Evolutionary conservation across 2,888 invertebrate species (phyloP).

Genomic region (Willowsia nigromaculata): DNA sequence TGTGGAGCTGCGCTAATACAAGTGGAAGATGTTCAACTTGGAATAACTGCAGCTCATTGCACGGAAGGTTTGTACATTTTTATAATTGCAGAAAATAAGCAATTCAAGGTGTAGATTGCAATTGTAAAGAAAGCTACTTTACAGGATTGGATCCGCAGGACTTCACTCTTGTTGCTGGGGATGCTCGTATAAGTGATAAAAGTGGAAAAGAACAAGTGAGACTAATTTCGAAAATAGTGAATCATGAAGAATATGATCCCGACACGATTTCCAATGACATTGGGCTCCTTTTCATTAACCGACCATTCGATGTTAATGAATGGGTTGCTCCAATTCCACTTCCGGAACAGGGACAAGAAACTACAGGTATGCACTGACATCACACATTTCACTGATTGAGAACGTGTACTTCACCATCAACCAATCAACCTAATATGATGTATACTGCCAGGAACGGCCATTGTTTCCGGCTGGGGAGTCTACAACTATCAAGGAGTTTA

Average conservation of each 20-base stretch:
- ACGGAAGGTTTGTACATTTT: conserved; percentile 9
- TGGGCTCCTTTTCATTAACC: conserved; percentile 4
- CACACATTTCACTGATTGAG: background rate
- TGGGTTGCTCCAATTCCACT: conserved; percentile 36
- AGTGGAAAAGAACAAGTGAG: conserved; percentile 35
- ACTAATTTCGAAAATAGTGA: conserved; percentile 32
- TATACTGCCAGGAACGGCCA: conserved; percentile 29
- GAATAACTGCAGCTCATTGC: conserved; percentile 45
- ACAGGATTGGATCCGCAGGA: conserved; percentile 24
- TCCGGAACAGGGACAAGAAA: conserved; percentile 29
- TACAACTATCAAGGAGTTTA: conserved; percentile 12
- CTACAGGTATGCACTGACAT: conserved; percentile 3
- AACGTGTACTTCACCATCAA: background rate
- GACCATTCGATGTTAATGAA: conserved; percentile 15
- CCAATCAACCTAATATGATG: no score
- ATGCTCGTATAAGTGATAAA: conserved; percentile 23
- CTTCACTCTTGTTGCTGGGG: conserved; percentile 36
- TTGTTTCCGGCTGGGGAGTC: conserved; percentile 49
- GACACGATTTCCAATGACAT: conserved; percentile 41
- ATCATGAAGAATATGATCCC: conserved; percentile 46
- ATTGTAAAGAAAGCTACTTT: background rate
- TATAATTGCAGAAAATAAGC: background rate
- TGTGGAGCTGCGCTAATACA: conserved; percentile 50
- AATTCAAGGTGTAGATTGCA: background rate
- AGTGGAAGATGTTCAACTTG: conserved; percentile 11